Percentiles rank a stretch among this genome's conserved stretches.
Conservation (phyloP, 2,797 vertebrate species). For the Lutjanus argentimaculatus region DNA sequence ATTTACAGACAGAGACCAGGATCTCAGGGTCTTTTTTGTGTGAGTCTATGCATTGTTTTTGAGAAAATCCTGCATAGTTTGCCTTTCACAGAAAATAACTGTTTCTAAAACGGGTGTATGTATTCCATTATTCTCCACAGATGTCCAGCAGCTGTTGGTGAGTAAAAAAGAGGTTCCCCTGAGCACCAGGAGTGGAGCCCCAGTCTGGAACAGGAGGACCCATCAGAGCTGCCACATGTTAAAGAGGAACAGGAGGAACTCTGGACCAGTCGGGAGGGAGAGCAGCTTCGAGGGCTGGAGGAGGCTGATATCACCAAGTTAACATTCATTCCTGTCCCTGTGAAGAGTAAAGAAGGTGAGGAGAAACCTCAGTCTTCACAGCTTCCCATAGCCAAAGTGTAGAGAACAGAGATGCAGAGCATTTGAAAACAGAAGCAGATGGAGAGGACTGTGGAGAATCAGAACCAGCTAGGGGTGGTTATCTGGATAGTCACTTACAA, state of each 20-base stretch:
- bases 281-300: background rate
- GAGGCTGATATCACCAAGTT: background rate
- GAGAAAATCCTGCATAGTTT: no score
- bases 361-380: background rate
- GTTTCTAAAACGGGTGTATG: no score
- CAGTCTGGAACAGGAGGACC: background rate
- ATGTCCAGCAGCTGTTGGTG: no score
- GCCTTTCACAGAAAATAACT: accelerated
- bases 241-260: background rate
- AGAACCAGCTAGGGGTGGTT: background rate
- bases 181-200: no score
- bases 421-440: background rate
- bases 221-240: background rate
- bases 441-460: background rate
- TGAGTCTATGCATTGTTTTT: accelerated
- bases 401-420: background rate
- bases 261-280: background rate
- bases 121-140: no score
- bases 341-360: background rate
- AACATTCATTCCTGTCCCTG: background rate
- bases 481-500: background rate
- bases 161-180: no score
- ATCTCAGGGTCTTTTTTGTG: no score
- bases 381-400: background rate
- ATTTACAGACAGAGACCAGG: no score